phyloP scores from a whole-genome alignment of 2,888 invertebrate species.

The Andrena dorsata region DNA sequence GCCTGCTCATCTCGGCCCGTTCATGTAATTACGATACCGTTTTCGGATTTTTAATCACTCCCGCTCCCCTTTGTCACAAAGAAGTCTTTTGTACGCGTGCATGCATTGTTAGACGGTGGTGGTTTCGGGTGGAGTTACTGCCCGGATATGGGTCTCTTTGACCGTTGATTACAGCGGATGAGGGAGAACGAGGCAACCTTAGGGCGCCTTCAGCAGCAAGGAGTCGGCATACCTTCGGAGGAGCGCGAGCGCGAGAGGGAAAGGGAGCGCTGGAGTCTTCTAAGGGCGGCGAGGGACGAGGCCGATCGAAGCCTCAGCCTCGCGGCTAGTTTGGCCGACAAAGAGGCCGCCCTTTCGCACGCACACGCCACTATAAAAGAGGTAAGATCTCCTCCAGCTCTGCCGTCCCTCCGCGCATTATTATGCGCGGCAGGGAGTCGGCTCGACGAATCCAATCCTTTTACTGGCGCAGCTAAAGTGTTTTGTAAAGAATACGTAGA shows the following conservation, averaged over 20 bases:
- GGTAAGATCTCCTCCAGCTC: constrained; percentile 85
- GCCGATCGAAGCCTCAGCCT: constrained; percentile 94
- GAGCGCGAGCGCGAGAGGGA: constrained; percentile 92
- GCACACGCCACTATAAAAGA: constrained; percentile 94
- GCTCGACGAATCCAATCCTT: constrained; percentile 37
- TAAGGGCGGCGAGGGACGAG: constrained; percentile 95
- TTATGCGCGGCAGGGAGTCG: constrained; percentile 15
- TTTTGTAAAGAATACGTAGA: constrained; percentile 15
- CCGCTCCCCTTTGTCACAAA: not conserved
- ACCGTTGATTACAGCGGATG: constrained; percentile 88
- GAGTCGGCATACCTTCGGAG: constrained; percentile 94
- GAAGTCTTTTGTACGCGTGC: constrained; percentile 40
- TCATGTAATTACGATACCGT: constrained; percentile 10
- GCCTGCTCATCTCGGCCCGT: not conserved
- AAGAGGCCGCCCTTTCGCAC: constrained; percentile 94
- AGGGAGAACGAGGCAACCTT: constrained; percentile 91
- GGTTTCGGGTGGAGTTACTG: constrained; percentile 82
- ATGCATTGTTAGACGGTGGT: constrained; percentile 75
- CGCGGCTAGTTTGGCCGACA: constrained; percentile 94
- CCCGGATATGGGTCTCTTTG: constrained; percentile 83
- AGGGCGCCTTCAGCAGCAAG: constrained; percentile 94
- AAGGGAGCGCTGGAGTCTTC: constrained; percentile 94
- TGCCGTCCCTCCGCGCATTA: not conserved
- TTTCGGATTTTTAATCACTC: constrained; percentile 18
- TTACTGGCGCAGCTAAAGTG: constrained; percentile 11